These are phyloP conservation scores for Eunapius fragilis DNA, from an alignment of 37 sponge, comb jelly and placozoan genomes.

Conservation along the genomic window DNA sequence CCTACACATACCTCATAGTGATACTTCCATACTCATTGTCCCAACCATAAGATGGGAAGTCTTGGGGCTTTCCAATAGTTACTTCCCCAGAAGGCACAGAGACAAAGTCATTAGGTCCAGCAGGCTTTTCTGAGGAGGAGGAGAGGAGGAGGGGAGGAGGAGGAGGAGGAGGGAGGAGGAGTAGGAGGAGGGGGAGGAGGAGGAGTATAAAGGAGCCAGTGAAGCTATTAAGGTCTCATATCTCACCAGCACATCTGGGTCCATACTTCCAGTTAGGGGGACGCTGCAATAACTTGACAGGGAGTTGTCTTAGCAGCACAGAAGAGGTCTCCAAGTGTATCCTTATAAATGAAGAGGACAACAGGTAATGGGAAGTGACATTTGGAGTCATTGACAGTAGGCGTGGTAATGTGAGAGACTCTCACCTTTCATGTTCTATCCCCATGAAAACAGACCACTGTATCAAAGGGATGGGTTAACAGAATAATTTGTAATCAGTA, in stretches of 20 bases:
- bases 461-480: background rate
- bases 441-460: constrained; percentile 86
- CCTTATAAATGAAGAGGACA: constrained; percentile 20
- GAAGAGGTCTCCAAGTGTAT: constrained; percentile 88
- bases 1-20: constrained; percentile 58
- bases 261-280: constrained; percentile 86
- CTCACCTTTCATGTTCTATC: constrained; percentile 87
- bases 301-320: constrained; percentile 83
- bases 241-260: constrained; percentile 55
- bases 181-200: background rate
- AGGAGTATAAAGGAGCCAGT: too few species aligned
- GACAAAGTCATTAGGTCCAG: constrained; percentile 71
- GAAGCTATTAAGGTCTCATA: too few species aligned
- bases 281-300: constrained; percentile 60
- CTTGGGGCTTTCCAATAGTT: constrained; percentile 74
- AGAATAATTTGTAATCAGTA: background rate
- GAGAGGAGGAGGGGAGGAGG: background rate
- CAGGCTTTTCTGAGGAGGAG: constrained; percentile 17
- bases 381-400: background rate
- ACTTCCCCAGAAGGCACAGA: constrained; percentile 56
- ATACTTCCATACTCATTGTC: constrained; percentile 88
- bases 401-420: background rate
- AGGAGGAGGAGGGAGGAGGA: too few species aligned
- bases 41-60: constrained; percentile 93
- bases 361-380: background rate